phyloP scores from a whole-genome alignment of 2,113 vertebrate genomes.

The Strix aluco region DNA sequence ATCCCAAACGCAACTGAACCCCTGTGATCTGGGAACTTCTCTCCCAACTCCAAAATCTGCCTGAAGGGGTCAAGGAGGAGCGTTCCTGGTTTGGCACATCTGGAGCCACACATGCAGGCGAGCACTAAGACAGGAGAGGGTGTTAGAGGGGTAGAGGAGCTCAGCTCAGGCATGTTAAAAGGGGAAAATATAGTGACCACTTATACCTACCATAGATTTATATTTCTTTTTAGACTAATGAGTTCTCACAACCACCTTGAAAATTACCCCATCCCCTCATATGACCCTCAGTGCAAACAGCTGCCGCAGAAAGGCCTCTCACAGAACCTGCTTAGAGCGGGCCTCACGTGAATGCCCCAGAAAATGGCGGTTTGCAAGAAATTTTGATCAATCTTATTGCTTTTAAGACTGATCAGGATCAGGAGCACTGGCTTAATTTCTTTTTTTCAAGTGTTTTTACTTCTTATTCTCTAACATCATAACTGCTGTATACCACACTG shows the following conservation, averaged over 20 bases:
- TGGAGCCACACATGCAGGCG: accelerated
- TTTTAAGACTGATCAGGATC: background rate
- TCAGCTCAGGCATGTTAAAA: accelerated
- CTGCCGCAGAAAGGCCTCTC: background rate
- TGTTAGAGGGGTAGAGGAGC: background rate
- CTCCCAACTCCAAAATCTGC: background rate
- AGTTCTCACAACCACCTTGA: background rate
- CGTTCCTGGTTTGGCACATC: accelerated
- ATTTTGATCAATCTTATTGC: background rate
- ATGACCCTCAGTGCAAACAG: accelerated
- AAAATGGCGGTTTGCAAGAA: background rate
- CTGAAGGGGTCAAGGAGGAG: background rate
- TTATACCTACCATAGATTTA: background rate
- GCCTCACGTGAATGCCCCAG: accelerated
- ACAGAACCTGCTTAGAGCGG: background rate
- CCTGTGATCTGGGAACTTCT: background rate
- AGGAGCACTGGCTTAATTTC: background rate
- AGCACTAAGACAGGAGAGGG: background rate
- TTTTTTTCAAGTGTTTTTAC: background rate
- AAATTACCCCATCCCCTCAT: background rate
- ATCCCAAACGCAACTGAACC: background rate
- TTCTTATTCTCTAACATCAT: background rate
- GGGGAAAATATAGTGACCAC: background rate
- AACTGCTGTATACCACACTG: background rate
- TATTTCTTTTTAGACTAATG: background rate